These are phyloP conservation scores for Neogale vison DNA, from an alignment of 2,113 vertebrate species.

Conservation along the genomic window DNA sequence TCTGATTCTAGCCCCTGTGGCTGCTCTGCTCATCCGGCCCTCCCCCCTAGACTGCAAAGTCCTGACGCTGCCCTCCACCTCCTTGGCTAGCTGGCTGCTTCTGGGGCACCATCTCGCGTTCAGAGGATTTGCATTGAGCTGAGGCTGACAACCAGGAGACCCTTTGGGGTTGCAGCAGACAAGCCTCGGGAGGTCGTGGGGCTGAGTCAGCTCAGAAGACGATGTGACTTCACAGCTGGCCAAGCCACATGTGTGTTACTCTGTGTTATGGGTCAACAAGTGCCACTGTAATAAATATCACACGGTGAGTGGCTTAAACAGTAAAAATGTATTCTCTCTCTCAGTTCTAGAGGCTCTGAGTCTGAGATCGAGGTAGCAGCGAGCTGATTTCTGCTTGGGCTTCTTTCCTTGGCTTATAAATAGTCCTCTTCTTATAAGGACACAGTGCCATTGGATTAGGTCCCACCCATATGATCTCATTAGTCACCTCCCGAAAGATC, in stretches of 20 bases:
- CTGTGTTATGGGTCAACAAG: too few relatives aligned
- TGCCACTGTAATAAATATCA: not conserved
- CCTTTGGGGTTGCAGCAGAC: not conserved
- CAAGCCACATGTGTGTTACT: not conserved
- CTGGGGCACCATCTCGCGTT: not conserved
- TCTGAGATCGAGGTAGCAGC: not conserved
- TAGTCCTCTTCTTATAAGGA: not conserved
- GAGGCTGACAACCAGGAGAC: not conserved
- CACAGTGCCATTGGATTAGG: not conserved
- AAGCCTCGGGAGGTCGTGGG: not conserved
- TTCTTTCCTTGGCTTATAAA: not conserved
- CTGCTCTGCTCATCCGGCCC: not conserved
- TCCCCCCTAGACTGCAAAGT: not conserved
- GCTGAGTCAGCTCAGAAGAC: not conserved
- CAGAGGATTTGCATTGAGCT: not conserved
- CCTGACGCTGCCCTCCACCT: fast-evolving
- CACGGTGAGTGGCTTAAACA: not conserved
- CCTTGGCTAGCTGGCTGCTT: not conserved
- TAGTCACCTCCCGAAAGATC: not conserved
- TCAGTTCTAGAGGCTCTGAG: not conserved
- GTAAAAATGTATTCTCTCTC: not conserved
- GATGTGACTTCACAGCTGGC: not conserved
- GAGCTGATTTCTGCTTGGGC: not conserved
- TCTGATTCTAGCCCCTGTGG: not conserved
- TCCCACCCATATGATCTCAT: not conserved